Percentiles rank a stretch among this genome's conserved stretches.
These are phyloP conservation scores for Megalopta genalis DNA, from an alignment of 1,140 invertebrate genomes.

Conservation along the genomic window DNA sequence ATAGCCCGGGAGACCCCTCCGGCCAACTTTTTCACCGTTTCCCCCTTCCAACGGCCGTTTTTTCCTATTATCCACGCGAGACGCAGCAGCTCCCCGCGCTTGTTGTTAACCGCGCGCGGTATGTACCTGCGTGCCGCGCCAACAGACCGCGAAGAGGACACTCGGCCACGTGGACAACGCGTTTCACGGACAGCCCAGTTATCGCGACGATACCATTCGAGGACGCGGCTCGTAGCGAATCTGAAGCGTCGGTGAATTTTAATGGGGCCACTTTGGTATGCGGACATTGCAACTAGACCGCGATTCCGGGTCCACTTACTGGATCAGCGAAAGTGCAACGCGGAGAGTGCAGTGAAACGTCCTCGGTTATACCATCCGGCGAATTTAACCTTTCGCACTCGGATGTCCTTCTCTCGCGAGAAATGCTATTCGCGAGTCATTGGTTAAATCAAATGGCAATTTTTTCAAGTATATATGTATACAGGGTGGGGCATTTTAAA, in stretches of 20 bases:
- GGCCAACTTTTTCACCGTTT: conserved; percentile 21
- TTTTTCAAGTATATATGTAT: too few relatives aligned
- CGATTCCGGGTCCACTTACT: too few relatives aligned
- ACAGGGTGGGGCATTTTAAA: too few relatives aligned
- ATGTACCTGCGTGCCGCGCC: conserved; percentile 17
- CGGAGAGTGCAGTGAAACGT: too few relatives aligned
- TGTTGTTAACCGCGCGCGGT: conserved; percentile 40
- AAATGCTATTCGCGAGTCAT: too few relatives aligned
- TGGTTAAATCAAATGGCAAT: too few relatives aligned
- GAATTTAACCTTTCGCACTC: too few relatives aligned
- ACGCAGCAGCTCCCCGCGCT: not conserved
- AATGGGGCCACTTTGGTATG: too few relatives aligned
- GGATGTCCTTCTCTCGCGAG: too few relatives aligned
- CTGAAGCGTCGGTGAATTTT: not conserved
- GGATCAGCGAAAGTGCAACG: too few relatives aligned
- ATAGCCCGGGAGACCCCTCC: conserved; percentile 24
- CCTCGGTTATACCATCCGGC: too few relatives aligned
- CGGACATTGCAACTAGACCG: too few relatives aligned
- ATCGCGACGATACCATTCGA: not conserved
- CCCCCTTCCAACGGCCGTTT: conserved; percentile 31
- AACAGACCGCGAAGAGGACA: conserved; percentile 25
- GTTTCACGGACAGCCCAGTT: not conserved
- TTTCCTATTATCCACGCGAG: conserved; percentile 7
- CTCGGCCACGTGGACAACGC: conserved; percentile 12
- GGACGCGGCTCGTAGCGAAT: not conserved